A percentile compares a stretch with the other conserved stretches of the same genome.
These are phyloP conservation scores for Machaerirhynchus nigripectus DNA, from an alignment of 2,113 vertebrate species.

Conservation along the genomic window DNA sequence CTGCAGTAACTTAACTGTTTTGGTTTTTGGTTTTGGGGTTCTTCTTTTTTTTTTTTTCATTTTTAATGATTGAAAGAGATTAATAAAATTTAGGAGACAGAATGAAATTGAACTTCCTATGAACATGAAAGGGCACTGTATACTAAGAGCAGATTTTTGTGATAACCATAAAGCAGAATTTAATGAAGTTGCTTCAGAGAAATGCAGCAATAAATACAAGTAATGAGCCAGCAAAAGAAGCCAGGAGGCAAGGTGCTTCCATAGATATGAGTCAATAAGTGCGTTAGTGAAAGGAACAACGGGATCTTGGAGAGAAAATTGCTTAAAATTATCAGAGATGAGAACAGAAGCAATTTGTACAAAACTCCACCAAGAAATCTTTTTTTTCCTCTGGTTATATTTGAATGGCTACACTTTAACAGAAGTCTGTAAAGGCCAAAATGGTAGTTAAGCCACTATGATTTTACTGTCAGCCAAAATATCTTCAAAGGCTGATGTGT, in stretches of 20 bases:
- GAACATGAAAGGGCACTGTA: neutral
- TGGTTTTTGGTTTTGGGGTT: fast-evolving
- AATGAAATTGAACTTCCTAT: neutral
- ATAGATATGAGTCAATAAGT: slow-evolving; percentile 8
- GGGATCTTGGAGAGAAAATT: neutral
- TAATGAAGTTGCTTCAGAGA: slow-evolving; percentile 53
- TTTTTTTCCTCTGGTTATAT: neutral
- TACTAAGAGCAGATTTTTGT: neutral
- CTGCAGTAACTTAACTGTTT: neutral
- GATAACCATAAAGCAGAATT: slow-evolving; percentile 15
- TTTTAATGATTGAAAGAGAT: slow-evolving; percentile 16
- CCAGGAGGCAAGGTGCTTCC: slow-evolving; percentile 26
- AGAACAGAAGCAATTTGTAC: neutral
- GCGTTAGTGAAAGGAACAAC: neutral
- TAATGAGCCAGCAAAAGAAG: slow-evolving; percentile 18
- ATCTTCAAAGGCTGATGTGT: neutral
- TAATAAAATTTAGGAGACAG: slow-evolving; percentile 15
- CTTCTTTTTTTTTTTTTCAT: neutral
- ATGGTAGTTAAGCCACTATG: neutral
- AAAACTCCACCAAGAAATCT: neutral
- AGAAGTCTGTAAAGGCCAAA: neutral
- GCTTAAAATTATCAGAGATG: neutral
- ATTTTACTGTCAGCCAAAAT: neutral
- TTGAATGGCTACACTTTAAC: neutral
- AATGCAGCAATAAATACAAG: slow-evolving; percentile 17